phyloP scores from a whole-genome alignment of 1,140 invertebrate genomes.

The Leptopilina clavipes region DNA sequence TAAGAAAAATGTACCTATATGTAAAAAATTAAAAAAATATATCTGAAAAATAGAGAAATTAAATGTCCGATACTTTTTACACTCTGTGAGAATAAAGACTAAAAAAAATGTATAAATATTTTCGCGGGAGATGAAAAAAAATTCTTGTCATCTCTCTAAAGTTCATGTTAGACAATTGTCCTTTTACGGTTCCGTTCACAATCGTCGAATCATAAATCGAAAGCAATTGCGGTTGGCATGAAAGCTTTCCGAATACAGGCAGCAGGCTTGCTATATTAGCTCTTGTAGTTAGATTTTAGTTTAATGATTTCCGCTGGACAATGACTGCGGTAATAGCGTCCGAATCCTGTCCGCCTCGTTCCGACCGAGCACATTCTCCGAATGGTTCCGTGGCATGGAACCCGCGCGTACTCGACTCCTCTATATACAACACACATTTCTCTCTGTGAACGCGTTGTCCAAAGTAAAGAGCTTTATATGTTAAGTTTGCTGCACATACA shows the following conservation, averaged over 20 bases:
- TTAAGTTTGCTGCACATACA: background rate
- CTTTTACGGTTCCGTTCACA: conserved; percentile 39
- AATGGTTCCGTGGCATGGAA: conserved; percentile 57
- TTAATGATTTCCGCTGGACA: conserved; percentile 69
- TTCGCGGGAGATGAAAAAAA: background rate
- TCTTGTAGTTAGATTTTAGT: conserved; percentile 66
- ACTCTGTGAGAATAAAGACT: too few relatives aligned
- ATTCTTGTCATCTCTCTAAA: background rate
- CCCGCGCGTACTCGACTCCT: conserved; percentile 41
- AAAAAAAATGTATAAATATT: too few relatives aligned
- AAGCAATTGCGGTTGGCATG: conserved; percentile 58
- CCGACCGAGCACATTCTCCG: conserved; percentile 57
- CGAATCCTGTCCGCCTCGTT: conserved; percentile 56
- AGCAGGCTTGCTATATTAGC: conserved; percentile 58
- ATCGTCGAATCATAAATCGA: conserved; percentile 46
- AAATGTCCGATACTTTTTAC: too few relatives aligned
- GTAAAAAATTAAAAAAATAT: too few relatives aligned
- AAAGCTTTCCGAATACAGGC: conserved; percentile 61
- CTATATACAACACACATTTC: conserved; percentile 42
- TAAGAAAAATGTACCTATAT: too few relatives aligned
- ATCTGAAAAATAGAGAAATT: too few relatives aligned
- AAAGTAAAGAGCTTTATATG: conserved; percentile 5
- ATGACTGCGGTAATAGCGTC: conserved; percentile 62
- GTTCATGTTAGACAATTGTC: conserved; percentile 41
- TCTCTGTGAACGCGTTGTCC: background rate